A percentile compares a stretch with the other conserved stretches of the same genome.
Conservation (phyloP, 2,888 invertebrate species). For the Himalopsyche anomala region DNA sequence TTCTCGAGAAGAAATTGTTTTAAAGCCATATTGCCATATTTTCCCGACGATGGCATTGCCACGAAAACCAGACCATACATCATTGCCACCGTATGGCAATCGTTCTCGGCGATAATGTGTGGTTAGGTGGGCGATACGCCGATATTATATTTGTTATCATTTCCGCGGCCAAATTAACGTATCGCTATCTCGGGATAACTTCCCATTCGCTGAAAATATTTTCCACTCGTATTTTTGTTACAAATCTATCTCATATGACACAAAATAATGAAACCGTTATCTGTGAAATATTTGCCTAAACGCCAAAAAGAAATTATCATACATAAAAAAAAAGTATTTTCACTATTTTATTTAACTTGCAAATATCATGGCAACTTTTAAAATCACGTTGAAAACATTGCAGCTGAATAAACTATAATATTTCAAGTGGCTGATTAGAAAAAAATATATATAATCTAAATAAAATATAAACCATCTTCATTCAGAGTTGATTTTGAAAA, state of each 20-base stretch:
- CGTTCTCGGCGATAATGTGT: slow-evolving; percentile 55
- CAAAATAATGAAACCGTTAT: too few relatives aligned
- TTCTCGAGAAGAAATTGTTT: too few relatives aligned
- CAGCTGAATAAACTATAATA: too few relatives aligned
- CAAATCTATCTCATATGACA: not conserved
- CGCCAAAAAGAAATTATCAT: too few relatives aligned
- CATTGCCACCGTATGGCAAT: slow-evolving; percentile 34
- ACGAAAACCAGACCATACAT: slow-evolving; percentile 32
- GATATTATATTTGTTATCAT: slow-evolving; percentile 55
- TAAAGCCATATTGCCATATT: not conserved
- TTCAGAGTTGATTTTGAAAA: not conserved
- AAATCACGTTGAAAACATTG: too few relatives aligned
- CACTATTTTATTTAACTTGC: too few relatives aligned
- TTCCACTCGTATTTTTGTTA: not conserved
- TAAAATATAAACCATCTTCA: too few relatives aligned
- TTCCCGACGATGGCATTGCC: not conserved
- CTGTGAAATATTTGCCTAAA: too few relatives aligned
- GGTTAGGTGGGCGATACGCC: slow-evolving; percentile 61
- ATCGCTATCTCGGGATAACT: slow-evolving; percentile 63
- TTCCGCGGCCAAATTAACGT: slow-evolving; percentile 63
- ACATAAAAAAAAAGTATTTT: too few relatives aligned
- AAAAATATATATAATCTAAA: too few relatives aligned
- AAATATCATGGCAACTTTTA: too few relatives aligned
- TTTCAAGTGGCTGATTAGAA: too few relatives aligned
- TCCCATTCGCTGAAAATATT: slow-evolving; percentile 56